These are phyloP conservation scores for Smutsia gigantea DNA, from an alignment of 2,797 vertebrate genomes.

Conservation along the genomic window DNA sequence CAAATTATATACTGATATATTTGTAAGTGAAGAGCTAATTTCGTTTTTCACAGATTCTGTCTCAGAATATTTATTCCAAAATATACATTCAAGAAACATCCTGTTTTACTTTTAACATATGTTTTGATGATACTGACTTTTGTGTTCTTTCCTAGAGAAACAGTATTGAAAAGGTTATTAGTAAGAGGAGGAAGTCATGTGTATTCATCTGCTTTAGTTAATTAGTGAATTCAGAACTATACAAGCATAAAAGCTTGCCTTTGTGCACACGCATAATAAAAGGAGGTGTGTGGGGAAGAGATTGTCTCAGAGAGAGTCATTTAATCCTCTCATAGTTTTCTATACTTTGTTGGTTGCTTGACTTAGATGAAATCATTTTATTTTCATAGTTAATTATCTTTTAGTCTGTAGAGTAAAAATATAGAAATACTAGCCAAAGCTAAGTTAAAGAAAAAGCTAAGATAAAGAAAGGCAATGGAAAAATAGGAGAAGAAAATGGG, in stretches of 20 bases:
- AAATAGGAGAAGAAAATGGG: neutral
- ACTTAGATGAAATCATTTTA: neutral
- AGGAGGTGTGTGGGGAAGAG: neutral
- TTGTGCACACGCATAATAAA: neutral
- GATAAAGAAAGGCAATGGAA: neutral
- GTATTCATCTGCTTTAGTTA: neutral
- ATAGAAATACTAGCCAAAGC: neutral
- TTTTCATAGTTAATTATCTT: neutral
- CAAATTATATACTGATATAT: neutral
- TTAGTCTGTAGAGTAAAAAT: neutral
- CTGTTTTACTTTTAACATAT: neutral
- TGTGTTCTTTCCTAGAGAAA: neutral
- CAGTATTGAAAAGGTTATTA: neutral
- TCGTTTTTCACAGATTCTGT: neutral
- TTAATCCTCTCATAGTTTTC: neutral
- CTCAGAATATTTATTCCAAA: neutral
- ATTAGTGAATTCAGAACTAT: neutral
- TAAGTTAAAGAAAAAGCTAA: slow-evolving; percentile 9
- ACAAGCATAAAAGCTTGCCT: rapidly evolving
- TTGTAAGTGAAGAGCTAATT: neutral
- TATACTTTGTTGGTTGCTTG: neutral
- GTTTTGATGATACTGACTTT: neutral
- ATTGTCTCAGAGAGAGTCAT: neutral
- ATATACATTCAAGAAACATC: neutral
- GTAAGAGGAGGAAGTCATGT: neutral